These are phyloP conservation scores for Cossypha niveicapilla DNA, from an alignment of 2,797 vertebrate genomes.

Conservation along the genomic window DNA sequence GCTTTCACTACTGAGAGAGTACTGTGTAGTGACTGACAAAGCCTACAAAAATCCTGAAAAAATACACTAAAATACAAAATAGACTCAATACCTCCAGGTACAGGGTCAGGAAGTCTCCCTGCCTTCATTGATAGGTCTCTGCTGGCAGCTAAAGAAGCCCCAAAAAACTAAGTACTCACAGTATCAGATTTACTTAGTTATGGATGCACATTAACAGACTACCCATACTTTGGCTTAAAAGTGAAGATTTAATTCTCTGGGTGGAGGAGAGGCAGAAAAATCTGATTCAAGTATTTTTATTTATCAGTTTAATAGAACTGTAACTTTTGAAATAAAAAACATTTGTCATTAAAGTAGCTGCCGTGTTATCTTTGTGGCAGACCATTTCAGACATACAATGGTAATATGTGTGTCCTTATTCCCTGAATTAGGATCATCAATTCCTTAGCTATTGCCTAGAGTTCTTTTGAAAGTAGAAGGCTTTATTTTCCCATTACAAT, in stretches of 20 bases:
- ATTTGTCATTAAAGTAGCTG: slow-evolving; percentile 40
- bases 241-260: neutral
- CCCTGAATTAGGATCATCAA: slow-evolving; percentile 63
- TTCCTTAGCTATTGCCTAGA: slow-evolving; percentile 17
- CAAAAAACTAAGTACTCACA: neutral
- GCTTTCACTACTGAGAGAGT: neutral
- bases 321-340: slow-evolving; percentile 28
- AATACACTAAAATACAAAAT: neutral
- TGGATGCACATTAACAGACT: neutral
- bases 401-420: slow-evolving; percentile 41
- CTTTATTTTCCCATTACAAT: slow-evolving; percentile 37
- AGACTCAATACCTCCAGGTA: neutral
- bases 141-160: neutral
- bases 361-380: slow-evolving; percentile 58
- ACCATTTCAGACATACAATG: slow-evolving; percentile 47
- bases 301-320: neutral
- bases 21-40: neutral
- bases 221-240: neutral
- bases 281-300: neutral
- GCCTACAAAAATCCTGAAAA: neutral
- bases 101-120: neutral
- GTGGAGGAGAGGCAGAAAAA: neutral
- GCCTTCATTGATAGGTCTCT: neutral
- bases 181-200: neutral
- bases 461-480: neutral